Evolutionary conservation across 2,797 vertebrate genomes (phyloP).

Genomic region (Eremophila alpestris): DNA sequence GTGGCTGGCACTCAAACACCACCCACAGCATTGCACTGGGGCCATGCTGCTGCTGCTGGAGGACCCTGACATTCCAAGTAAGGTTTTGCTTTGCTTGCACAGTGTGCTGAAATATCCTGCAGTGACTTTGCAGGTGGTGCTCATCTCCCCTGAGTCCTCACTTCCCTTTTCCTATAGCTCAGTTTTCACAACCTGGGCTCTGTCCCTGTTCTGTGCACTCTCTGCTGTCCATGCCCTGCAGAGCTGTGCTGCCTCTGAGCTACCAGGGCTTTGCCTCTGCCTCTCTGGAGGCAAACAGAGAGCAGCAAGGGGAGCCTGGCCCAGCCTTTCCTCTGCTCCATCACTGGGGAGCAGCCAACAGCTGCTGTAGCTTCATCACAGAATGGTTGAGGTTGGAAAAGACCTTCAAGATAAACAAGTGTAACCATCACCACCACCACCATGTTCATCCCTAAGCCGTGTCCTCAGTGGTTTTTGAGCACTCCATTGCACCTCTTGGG

Average conservation of each 20-base stretch:
- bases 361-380: background rate
- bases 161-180: background rate
- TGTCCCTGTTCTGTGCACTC: background rate
- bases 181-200: background rate
- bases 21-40: conserved; percentile 67
- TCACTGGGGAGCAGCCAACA: background rate
- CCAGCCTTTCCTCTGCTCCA: background rate
- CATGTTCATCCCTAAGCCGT: background rate
- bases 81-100: background rate
- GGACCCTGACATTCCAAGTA: conserved; percentile 63
- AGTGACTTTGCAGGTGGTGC: background rate
- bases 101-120: background rate
- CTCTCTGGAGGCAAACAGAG: background rate
- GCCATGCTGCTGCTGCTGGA: conserved; percentile 71
- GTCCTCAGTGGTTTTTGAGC: background rate
- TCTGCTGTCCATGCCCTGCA: background rate
- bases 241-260: background rate
- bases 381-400: background rate
- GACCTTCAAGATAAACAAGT: background rate
- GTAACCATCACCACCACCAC: background rate
- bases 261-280: background rate
- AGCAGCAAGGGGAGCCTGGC: background rate
- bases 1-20: conserved; percentile 76
- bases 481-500: background rate
- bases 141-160: rapidly evolving